phyloP scores from a whole-genome alignment of 2,888 invertebrate species.

The Plutella xylostella region DNA sequence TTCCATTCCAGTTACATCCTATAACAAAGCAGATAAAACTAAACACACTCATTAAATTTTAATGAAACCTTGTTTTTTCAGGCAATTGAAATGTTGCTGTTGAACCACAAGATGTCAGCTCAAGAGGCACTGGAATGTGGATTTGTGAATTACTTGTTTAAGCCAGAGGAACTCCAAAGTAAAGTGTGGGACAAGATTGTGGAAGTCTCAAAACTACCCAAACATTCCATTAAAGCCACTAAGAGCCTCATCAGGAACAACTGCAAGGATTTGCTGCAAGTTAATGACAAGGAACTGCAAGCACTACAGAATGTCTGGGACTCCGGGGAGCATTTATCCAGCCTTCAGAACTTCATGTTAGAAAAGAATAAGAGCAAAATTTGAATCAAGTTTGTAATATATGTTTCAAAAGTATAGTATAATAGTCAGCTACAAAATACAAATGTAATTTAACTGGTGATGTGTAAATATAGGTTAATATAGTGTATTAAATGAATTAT shows the following conservation, averaged over 20 bases:
- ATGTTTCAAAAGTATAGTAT: slow-evolving; percentile 14
- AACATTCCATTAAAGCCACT: slow-evolving; percentile 71
- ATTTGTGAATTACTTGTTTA: slow-evolving; percentile 84
- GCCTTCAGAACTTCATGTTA: slow-evolving; percentile 45
- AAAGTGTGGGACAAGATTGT: slow-evolving; percentile 71
- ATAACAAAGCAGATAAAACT: not conserved
- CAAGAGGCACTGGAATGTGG: slow-evolving; percentile 82
- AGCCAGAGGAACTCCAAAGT: slow-evolving; percentile 69
- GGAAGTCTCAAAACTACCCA: slow-evolving; percentile 65
- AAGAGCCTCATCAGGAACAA: slow-evolving; percentile 77
- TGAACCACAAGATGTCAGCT: slow-evolving; percentile 83
- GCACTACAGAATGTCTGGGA: slow-evolving; percentile 73
- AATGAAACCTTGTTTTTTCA: slow-evolving; percentile 34
- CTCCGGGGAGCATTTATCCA: too few species aligned
- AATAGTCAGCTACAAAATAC: not conserved
- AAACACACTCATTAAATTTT: not conserved
- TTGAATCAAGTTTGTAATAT: too few species aligned
- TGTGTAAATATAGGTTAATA: too few species aligned
- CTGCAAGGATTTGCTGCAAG: slow-evolving; percentile 72
- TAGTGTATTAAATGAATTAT: too few species aligned
- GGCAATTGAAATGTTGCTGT: slow-evolving; percentile 72
- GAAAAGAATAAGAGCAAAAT: slow-evolving; percentile 26
- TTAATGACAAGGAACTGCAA: slow-evolving; percentile 77
- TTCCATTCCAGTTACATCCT: not conserved
- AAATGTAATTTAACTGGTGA: not conserved